A percentile compares a stretch with the other conserved stretches of the same genome.
These are phyloP conservation scores for Macrophya annulata DNA, from an alignment of 2,888 invertebrate genomes.

Conservation along the genomic window DNA sequence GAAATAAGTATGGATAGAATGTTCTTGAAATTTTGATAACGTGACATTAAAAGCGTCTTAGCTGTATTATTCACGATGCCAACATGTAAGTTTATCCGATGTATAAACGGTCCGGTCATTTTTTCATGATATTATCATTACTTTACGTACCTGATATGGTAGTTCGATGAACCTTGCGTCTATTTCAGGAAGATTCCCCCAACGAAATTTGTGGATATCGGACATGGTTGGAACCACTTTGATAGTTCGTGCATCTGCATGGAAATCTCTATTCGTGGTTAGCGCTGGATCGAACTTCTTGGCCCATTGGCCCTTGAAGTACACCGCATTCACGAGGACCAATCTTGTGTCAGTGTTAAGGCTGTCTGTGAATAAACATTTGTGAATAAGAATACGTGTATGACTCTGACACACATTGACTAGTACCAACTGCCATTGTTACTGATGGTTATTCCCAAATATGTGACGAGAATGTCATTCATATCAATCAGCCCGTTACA, in stretches of 20 bases:
- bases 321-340: conserved; percentile 91
- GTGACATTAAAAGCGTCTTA: too few species aligned
- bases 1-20: too few species aligned
- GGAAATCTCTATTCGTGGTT: conserved; percentile 86
- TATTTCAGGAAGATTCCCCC: conserved; percentile 80
- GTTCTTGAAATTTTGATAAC: too few species aligned
- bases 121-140: background rate
- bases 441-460: background rate
- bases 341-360: conserved; percentile 82
- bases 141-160: conserved; percentile 82
- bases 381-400: background rate
- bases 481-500: background rate
- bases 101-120: background rate
- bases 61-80: too few species aligned
- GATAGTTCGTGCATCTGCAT: conserved; percentile 80
- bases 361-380: conserved; percentile 76
- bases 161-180: conserved; percentile 86
- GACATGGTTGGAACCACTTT: conserved; percentile 89
- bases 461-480: background rate
- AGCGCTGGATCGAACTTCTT: conserved; percentile 83
- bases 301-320: conserved; percentile 92
- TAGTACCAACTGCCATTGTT: too few species aligned
- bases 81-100: too few species aligned
- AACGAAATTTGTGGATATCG: conserved; percentile 81
- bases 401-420: background rate